Evolutionary conservation across 2,888 invertebrate species (phyloP).

Genomic region (Apodemia hepburni): DNA sequence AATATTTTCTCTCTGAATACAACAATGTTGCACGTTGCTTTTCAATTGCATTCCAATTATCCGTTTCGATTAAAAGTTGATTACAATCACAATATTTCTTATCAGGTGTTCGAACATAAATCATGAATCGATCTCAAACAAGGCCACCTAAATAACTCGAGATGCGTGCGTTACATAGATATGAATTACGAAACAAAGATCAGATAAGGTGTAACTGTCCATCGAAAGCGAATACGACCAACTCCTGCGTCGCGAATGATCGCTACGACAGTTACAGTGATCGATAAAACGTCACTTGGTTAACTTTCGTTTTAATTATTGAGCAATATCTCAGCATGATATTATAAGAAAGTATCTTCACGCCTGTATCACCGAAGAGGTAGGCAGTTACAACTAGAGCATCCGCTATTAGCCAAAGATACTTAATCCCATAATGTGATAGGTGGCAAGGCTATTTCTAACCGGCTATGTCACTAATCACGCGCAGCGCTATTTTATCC

Average conservation of each 20-base stretch:
- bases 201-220: conserved; percentile 58
- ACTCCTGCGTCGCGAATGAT: conserved; percentile 37
- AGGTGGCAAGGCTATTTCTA: too few species aligned
- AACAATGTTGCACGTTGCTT: not conserved
- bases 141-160: conserved; percentile 49
- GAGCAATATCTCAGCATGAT: not conserved
- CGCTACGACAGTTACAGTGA: conserved; percentile 25
- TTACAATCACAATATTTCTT: conserved; percentile 19
- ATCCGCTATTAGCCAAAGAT: too few species aligned
- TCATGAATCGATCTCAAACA: conserved; percentile 45
- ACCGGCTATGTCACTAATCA: too few species aligned
- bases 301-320: conserved; percentile 22
- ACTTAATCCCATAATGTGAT: too few species aligned
- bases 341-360: not conserved
- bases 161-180: conserved; percentile 53
- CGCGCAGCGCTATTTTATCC: too few species aligned
- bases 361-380: too few species aligned
- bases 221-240: conserved; percentile 49
- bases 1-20: not conserved
- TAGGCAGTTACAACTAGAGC: too few species aligned
- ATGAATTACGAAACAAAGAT: conserved; percentile 61
- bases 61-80: conserved; percentile 18
- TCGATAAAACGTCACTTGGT: conserved; percentile 27
- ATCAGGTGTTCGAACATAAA: conserved; percentile 42
- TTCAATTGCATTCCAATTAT: conserved; percentile 18